Percentiles rank a stretch among this genome's conserved stretches.
Conservation (phyloP, 2,888 invertebrate genomes). For the Ennomos quercinarius region DNA sequence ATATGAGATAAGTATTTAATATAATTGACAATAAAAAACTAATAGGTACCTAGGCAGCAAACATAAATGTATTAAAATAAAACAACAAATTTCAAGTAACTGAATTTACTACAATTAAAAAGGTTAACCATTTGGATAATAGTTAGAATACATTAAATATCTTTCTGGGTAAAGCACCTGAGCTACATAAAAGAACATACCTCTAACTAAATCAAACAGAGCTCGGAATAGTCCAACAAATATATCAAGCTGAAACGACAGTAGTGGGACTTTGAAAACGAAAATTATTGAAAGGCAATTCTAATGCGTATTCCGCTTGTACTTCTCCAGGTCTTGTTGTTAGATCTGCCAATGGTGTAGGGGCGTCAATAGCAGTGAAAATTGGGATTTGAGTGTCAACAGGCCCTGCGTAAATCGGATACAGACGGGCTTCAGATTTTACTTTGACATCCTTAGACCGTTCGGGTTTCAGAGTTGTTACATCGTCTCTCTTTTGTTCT, state of each 20-base stretch:
- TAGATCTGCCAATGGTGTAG: conserved; percentile 62
- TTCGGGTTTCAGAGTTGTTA: conserved; percentile 58
- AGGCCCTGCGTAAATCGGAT: conserved; percentile 61
- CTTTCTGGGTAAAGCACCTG: conserved; percentile 72
- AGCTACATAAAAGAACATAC: conserved; percentile 64
- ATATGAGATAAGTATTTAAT: too few relatives aligned
- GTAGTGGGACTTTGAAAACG: conserved; percentile 82
- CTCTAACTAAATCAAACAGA: conserved; percentile 60
- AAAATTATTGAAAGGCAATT: conserved; percentile 79
- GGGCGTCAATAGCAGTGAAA: conserved; percentile 64
- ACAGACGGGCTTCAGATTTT: conserved; percentile 58
- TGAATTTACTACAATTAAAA: conserved; percentile 17
- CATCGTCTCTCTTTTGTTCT: conserved; percentile 42
- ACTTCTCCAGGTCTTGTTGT: conserved; percentile 76
- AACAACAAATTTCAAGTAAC: background rate
- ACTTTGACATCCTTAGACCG: conserved; percentile 52
- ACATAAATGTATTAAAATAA: background rate
- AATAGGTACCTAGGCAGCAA: too few relatives aligned
- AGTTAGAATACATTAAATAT: conserved; percentile 61
- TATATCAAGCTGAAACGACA: conserved; percentile 79
- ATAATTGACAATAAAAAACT: too few relatives aligned
- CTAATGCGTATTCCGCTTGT: conserved; percentile 78
- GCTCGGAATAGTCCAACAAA: conserved; percentile 64
- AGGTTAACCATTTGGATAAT: conserved; percentile 38
- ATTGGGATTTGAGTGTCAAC: conserved; percentile 50